Evolutionary conservation across 2,113 vertebrate genomes (phyloP).

Genomic region (Gavialis gangeticus): DNA sequence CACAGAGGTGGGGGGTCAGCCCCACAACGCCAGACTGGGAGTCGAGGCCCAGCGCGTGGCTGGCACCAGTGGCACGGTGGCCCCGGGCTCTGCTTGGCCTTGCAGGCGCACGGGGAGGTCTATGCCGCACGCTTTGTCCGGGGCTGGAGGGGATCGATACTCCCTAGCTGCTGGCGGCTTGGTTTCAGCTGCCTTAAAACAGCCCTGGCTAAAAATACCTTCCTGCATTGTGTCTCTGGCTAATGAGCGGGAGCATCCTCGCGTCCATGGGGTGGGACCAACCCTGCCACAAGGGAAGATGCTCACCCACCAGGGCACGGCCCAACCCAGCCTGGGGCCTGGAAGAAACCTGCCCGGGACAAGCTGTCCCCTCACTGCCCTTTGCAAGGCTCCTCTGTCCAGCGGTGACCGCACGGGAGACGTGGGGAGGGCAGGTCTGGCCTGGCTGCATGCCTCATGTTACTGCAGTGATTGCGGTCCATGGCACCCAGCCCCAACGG

Average conservation of each 20-base stretch:
- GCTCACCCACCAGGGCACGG: too few relatives aligned
- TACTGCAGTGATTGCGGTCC: rapidly evolving
- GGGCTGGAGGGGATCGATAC: slow-evolving; percentile 68
- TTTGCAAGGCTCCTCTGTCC: too few relatives aligned
- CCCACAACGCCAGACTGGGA: too few relatives aligned
- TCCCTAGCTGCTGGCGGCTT: slow-evolving; percentile 51
- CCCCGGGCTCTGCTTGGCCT: background rate
- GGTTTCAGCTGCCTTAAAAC: slow-evolving; percentile 68
- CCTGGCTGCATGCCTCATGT: background rate
- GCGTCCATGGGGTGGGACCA: background rate
- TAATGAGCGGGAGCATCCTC: slow-evolving; percentile 32
- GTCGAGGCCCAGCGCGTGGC: too few relatives aligned
- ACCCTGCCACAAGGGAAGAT: rapidly evolving
- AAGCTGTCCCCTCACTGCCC: background rate
- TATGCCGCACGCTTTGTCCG: slow-evolving; percentile 47
- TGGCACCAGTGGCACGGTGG: too few relatives aligned
- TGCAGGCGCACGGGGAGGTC: slow-evolving; percentile 39
- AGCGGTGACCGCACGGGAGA: too few relatives aligned
- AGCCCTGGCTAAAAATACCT: slow-evolving; percentile 71
- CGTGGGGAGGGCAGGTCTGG: rapidly evolving
- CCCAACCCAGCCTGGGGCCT: too few relatives aligned
- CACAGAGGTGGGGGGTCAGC: too few relatives aligned
- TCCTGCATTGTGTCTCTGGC: slow-evolving; percentile 57
- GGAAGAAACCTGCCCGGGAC: background rate
- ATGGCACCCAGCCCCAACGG: too few relatives aligned